phyloP scores from a whole-genome alignment of 2,113 vertebrate genomes.

The Mola mola region DNA sequence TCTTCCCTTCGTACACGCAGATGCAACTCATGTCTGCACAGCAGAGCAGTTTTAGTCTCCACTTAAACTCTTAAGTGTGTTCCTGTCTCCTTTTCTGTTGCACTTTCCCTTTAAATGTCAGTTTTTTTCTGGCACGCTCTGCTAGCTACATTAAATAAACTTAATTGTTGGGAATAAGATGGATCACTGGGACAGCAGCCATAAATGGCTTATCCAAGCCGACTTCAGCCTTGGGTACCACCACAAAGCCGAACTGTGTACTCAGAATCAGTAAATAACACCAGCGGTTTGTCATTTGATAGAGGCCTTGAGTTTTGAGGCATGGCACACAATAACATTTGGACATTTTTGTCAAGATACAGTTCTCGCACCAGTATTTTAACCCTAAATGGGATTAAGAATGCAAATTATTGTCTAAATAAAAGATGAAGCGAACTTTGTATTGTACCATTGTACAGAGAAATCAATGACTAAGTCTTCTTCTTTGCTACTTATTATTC shows the following conservation, averaged over 20 bases:
- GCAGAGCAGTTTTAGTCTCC: neutral
- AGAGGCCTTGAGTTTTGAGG: conserved; percentile 37
- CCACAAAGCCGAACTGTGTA: conserved; percentile 46
- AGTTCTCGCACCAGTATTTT: conserved; percentile 9
- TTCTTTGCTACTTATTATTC: conserved; percentile 3
- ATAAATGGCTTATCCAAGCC: conserved; percentile 38
- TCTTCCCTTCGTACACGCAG: too few relatives aligned
- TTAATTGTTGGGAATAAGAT: conserved; percentile 11
- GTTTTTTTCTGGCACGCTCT: neutral
- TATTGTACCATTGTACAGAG: conserved; percentile 3
- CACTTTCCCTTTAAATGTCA: conserved; percentile 7
- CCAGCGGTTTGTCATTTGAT: conserved; percentile 52
- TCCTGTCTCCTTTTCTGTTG: neutral
- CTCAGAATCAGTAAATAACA: conserved; percentile 54
- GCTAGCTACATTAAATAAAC: conserved; percentile 23
- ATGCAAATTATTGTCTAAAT: conserved; percentile 48
- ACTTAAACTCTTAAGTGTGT: neutral
- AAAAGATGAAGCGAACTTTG: conserved; percentile 34
- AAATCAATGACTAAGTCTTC: conserved; percentile 10
- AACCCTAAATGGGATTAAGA: conserved; percentile 41
- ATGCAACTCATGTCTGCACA: too few relatives aligned
- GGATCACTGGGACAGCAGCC: conserved; percentile 7
- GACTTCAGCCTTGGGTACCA: conserved; percentile 37
- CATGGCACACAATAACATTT: conserved; percentile 64
- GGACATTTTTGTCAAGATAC: conserved; percentile 62